phyloP scores from a whole-genome alignment of 2,113 vertebrate species.

The Oncorhynchus gorbuscha region DNA sequence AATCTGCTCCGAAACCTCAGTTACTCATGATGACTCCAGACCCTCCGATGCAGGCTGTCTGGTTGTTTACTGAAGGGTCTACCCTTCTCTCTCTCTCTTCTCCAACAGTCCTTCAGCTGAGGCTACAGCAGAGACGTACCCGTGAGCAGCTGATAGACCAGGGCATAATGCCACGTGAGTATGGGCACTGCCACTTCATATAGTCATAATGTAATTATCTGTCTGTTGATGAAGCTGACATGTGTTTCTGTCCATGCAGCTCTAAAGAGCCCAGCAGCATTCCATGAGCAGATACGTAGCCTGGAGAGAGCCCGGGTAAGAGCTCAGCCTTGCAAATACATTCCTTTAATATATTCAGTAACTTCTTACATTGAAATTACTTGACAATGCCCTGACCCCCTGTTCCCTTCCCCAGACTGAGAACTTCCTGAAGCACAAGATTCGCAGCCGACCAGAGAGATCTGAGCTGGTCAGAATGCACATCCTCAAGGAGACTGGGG shows the following conservation, averaged over 20 bases:
- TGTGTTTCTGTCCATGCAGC: slow-evolving; percentile 73
- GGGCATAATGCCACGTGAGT: slow-evolving; percentile 99
- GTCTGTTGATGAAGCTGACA: slow-evolving; percentile 10
- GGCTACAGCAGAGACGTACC: slow-evolving; percentile 92
- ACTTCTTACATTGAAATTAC: too few species aligned
- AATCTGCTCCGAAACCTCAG: neutral
- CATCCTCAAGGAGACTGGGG: slow-evolving; percentile 96
- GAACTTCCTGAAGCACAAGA: slow-evolving; percentile 98
- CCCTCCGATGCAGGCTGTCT: neutral
- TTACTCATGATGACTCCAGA: neutral
- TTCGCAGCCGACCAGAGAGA: slow-evolving; percentile 92
- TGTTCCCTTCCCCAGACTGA: slow-evolving; percentile 80
- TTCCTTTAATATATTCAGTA: neutral
- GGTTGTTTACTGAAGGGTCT: neutral
- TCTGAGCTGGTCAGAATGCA: slow-evolving; percentile 98
- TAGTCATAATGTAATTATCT: neutral
- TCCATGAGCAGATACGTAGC: slow-evolving; percentile 98
- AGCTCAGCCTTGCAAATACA: neutral
- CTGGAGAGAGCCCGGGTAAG: slow-evolving; percentile 96
- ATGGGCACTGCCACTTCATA: neutral
- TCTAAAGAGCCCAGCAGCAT: slow-evolving; percentile 96
- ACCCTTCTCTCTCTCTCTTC: slow-evolving; percentile 24
- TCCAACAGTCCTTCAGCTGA: slow-evolving; percentile 89
- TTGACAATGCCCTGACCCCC: too few species aligned
- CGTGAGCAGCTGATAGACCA: slow-evolving; percentile 97